Percentiles rank a stretch among this genome's conserved stretches.
Evolutionary conservation across 2,797 vertebrate genomes (phyloP).

Genomic region (Apogon hyalosoma): DNA sequence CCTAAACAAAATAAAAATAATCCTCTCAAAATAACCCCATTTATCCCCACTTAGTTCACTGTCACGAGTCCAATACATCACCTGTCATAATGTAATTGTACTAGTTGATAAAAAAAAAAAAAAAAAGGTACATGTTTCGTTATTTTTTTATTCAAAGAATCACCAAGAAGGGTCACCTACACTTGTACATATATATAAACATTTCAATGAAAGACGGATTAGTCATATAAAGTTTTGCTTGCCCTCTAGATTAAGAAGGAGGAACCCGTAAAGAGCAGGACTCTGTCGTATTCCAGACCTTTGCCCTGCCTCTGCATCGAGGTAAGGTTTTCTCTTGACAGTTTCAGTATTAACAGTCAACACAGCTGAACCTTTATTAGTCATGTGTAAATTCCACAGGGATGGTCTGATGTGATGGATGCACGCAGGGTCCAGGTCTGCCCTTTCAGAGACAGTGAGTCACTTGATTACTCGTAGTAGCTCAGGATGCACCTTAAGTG

Average conservation of each 20-base stretch:
- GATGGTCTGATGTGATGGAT: slow-evolving; percentile 88
- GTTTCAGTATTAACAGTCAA: background rate
- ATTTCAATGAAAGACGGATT: background rate
- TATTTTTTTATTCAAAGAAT: background rate
- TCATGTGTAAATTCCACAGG: slow-evolving; percentile 73
- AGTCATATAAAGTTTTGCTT: slow-evolving; percentile 11
- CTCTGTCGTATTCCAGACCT: slow-evolving; percentile 76
- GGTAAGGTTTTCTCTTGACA: slow-evolving; percentile 74
- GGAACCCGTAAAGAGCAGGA: slow-evolving; percentile 69
- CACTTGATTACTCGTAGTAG: background rate
- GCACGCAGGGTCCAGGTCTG: slow-evolving; percentile 89
- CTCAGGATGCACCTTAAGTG: accelerated
- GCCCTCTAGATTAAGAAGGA: slow-evolving; percentile 86
- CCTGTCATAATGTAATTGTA: too few species aligned
- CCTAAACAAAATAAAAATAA: too few species aligned
- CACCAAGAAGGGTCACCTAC: background rate
- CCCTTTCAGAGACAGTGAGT: slow-evolving; percentile 91
- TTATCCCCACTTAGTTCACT: too few species aligned
- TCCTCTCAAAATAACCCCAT: too few species aligned
- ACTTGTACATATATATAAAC: too few species aligned
- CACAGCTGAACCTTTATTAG: background rate
- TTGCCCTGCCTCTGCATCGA: slow-evolving; percentile 91
- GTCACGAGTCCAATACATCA: too few species aligned
- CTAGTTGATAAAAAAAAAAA: too few species aligned
- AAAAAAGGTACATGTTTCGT: too few species aligned